These are phyloP conservation scores for Itoplectis maculator DNA, from an alignment of 2,888 invertebrate genomes.

Conservation along the genomic window DNA sequence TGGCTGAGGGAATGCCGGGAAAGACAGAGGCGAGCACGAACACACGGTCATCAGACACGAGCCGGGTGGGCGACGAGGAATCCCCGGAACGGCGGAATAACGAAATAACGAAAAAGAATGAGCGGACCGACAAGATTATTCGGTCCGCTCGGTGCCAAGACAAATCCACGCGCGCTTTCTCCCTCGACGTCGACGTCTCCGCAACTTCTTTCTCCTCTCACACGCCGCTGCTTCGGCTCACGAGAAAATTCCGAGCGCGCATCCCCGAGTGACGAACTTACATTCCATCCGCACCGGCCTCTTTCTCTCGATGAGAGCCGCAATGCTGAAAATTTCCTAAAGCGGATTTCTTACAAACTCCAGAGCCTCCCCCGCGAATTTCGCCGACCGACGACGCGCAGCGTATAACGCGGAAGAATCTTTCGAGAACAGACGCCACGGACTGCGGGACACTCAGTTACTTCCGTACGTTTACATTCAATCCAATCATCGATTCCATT, in stretches of 20 bases:
- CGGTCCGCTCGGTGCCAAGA: constrained; percentile 69
- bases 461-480: constrained; percentile 28
- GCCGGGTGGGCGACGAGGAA: constrained; percentile 29
- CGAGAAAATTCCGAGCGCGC: constrained; percentile 41
- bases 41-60: constrained; percentile 48
- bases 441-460: not conserved
- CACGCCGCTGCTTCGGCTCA: constrained; percentile 58
- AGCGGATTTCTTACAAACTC: constrained; percentile 27
- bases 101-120: constrained; percentile 68
- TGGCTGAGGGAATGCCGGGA: constrained; percentile 28
- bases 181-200: not conserved
- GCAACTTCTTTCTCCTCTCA: constrained; percentile 49
- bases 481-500: constrained; percentile 24
- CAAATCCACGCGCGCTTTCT: constrained; percentile 59
- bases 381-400: not conserved
- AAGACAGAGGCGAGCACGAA: constrained; percentile 36
- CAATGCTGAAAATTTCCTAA: constrained; percentile 19
- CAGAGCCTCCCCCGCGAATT: not conserved
- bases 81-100: constrained; percentile 59
- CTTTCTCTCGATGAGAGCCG: not conserved
- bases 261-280: constrained; percentile 36
- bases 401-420: not conserved
- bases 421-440: not conserved
- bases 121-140: constrained; percentile 67
- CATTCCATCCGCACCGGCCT: not conserved